Conservation (phyloP, 2,113 vertebrate genomes). For the Girardinichthys multiradiatus region DNA sequence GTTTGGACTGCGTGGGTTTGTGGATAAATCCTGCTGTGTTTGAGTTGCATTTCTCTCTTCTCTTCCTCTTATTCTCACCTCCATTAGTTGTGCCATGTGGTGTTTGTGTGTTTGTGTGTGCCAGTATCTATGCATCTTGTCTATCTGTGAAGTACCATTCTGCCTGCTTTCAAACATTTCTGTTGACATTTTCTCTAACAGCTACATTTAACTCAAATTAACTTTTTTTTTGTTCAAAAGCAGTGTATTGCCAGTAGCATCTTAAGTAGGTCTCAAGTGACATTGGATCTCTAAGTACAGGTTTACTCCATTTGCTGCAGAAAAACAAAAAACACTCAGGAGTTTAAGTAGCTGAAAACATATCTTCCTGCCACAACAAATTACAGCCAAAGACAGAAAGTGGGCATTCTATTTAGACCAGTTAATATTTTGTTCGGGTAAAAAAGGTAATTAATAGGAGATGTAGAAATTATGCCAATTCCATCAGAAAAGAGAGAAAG, state of each 20-base stretch:
- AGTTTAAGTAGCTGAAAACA: not conserved
- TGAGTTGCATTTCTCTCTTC: not conserved
- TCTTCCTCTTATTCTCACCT: constrained; percentile 26
- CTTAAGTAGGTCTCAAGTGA: constrained; percentile 20
- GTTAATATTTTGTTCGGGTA: constrained; percentile 7
- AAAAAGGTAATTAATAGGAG: constrained; percentile 19
- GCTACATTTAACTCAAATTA: constrained; percentile 29
- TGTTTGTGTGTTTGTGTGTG: not conserved
- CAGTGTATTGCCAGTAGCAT: constrained; percentile 23
- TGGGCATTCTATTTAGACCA: constrained; percentile 3
- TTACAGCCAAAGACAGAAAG: not conserved
- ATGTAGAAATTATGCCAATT: constrained; percentile 17
- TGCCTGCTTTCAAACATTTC: constrained; percentile 18
- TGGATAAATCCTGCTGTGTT: constrained; percentile 22
- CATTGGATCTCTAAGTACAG: constrained; percentile 16
- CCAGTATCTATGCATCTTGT: constrained; percentile 5
- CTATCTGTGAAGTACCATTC: constrained; percentile 4
- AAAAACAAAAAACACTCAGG: constrained; percentile 14
- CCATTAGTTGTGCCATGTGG: constrained; percentile 21
- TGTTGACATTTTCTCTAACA: constrained; percentile 33
- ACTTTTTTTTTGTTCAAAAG: not conserved
- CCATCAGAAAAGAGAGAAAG: constrained; percentile 7
- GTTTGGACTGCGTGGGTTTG: constrained; percentile 14
- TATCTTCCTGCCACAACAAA: not conserved
- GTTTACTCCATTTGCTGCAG: not conserved